Percentiles rank a stretch among this genome's conserved stretches.
Evolutionary conservation across 2,888 invertebrate genomes (phyloP).

Genomic region (Boloria euphrosyne): DNA sequence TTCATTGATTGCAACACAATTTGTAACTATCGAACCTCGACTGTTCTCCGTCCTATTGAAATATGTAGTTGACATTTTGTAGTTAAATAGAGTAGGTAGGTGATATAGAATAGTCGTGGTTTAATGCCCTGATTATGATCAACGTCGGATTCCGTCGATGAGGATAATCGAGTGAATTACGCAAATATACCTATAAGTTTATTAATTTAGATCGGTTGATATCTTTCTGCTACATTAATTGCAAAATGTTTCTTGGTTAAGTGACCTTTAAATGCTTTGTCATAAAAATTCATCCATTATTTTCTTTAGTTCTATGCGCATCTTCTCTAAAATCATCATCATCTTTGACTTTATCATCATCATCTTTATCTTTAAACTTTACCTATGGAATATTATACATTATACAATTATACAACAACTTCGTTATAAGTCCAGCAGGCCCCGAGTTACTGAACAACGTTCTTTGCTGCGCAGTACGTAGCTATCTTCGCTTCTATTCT

Average conservation of each 20-base stretch:
- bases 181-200: constrained; percentile 31
- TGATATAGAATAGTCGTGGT: constrained; percentile 35
- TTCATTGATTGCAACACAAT: constrained; percentile 37
- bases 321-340: no score
- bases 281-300: neutral
- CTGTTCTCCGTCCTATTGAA: constrained; percentile 66
- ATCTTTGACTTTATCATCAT: no score
- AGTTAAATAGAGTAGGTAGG: constrained; percentile 19
- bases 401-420: constrained; percentile 28
- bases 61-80: constrained; percentile 50
- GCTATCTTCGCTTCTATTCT: constrained; percentile 59
- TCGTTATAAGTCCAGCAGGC: constrained; percentile 61
- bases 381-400: constrained; percentile 16
- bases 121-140: constrained; percentile 36
- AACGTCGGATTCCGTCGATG: constrained; percentile 34
- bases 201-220: constrained; percentile 21
- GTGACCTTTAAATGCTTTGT: constrained; percentile 5
- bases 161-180: constrained; percentile 39
- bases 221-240: constrained; percentile 16
- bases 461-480: constrained; percentile 67
- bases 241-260: constrained; percentile 17
- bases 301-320: neutral
- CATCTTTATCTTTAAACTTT: no score
- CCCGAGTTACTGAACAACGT: constrained; percentile 74
- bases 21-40: constrained; percentile 59